phyloP scores from a whole-genome alignment of 53 echinoderm and acorn worm genomes.

The Apostichopus leukothele region DNA sequence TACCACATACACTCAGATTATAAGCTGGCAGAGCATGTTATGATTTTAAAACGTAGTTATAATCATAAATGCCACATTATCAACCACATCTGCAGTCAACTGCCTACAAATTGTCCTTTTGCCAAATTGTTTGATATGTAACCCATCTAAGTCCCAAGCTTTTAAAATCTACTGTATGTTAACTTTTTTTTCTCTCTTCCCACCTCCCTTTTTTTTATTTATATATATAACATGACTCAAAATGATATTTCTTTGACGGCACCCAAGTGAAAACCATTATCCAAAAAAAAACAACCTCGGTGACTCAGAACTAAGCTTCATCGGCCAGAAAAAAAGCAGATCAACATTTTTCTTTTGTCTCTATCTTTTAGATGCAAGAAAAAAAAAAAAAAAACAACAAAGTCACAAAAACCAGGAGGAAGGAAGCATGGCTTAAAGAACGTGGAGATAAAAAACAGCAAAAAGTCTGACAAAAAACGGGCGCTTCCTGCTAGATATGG shows the following conservation, averaged over 20 bases:
- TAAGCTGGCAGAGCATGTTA: no score
- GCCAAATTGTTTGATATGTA: no score
- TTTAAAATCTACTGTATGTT: no score
- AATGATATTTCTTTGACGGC: not conserved
- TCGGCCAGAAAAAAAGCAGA: constrained; percentile 25
- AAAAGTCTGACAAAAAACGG: constrained; percentile 38
- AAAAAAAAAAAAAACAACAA: not conserved
- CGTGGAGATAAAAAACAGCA: constrained; percentile 26
- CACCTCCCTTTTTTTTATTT: no score
- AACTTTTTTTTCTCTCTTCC: no score
- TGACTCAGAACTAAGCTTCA: constrained; percentile 33
- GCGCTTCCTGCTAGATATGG: constrained; percentile 31
- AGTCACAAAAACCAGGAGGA: constrained; percentile 25
- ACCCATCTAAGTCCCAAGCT: no score
- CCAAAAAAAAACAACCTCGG: not conserved
- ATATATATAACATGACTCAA: no score
- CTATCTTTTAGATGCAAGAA: not conserved
- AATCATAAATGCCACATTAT: no score
- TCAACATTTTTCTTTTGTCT: constrained; percentile 17
- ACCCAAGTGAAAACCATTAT: constrained; percentile 17
- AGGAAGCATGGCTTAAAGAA: constrained; percentile 37
- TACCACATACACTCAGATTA: no score
- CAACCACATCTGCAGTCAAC: no score
- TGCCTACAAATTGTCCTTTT: no score
- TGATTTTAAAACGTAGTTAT: no score